Conservation (phyloP, 2,113 vertebrate genomes). For the Dendropsophus ebraccatus region DNA sequence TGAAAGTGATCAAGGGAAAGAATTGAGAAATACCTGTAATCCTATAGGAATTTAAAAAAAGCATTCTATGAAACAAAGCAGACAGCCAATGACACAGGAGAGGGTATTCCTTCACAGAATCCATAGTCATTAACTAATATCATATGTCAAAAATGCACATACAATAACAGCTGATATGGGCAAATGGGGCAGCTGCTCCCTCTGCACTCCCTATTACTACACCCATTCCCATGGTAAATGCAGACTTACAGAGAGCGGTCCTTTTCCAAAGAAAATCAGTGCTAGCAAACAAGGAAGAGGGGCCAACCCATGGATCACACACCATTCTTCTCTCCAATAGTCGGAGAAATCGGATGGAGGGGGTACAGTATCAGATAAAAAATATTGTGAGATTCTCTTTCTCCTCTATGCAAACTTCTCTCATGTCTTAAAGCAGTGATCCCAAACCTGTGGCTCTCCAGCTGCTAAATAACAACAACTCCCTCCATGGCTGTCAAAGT, state of each 20-base stretch:
- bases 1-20: slow-evolving; percentile 1
- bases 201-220: neutral
- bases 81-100: neutral
- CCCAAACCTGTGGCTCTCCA: no score
- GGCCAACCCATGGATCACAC: neutral
- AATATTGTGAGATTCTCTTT: neutral
- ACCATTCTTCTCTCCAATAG: neutral
- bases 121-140: neutral
- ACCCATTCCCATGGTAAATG: neutral
- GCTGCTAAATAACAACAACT: no score
- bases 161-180: neutral
- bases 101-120: neutral
- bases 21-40: neutral
- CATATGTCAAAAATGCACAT: neutral
- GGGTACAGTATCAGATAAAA: neutral
- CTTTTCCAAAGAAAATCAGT: neutral
- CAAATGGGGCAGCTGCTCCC: no score
- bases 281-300: neutral
- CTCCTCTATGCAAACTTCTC: no score
- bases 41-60: neutral
- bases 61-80: neutral
- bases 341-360: neutral
- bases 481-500: no score
- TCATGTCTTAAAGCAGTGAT: neutral
- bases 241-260: neutral